Base-by-base conservation (phyloP, 2,113 vertebrate genomes). In the Sapajus apella region DNA sequence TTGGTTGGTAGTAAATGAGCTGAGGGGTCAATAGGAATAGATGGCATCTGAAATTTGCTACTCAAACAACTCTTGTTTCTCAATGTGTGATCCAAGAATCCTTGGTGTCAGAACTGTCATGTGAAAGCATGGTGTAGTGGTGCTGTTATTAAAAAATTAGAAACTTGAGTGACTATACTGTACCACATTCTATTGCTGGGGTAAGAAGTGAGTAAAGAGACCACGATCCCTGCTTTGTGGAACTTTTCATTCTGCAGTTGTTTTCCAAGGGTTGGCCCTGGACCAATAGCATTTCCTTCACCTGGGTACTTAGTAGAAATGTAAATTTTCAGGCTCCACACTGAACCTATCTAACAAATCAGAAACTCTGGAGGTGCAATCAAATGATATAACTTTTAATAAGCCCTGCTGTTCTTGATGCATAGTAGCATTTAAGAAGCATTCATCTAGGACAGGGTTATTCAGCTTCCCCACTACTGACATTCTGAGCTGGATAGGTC, bases 381-480 rank as follows among this genome's bases (percentile, higher is more conserved):
- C 8, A 7, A 7, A 30, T 27, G 52, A 45, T 45, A 40, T 5
- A 10, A 12, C 17, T 37, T 14, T 43, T 56, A 70, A 9, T 8
- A 56, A n/a, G 4, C 66, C 47, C 21, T 85, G 32, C 61, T 55
- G 9, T 30, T 58, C 4, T 35, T 50, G n/a, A 80, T 79, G 3
- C 6, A 0, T 81, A 70, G 0, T 43, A 35, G 20, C 61, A n/a
- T 81, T 70, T 91, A 14, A 47, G 83, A 91, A 32, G 30, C 66
- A 1, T 37, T 76, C 18, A 75, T 56, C 10, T 3, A 56, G 6
- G 7, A 25, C 17, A 23, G 32, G 17, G n/a, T 64, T 76, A 72
- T 35, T 80, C 17, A 25, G 0, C 27, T 17, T 70, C 0, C 0
- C 11, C 37, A 14, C 32, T 20, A 2, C 14, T 47, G 47, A 8